Conservation (phyloP, 2,797 vertebrate species). For the Chelon auratus region DNA sequence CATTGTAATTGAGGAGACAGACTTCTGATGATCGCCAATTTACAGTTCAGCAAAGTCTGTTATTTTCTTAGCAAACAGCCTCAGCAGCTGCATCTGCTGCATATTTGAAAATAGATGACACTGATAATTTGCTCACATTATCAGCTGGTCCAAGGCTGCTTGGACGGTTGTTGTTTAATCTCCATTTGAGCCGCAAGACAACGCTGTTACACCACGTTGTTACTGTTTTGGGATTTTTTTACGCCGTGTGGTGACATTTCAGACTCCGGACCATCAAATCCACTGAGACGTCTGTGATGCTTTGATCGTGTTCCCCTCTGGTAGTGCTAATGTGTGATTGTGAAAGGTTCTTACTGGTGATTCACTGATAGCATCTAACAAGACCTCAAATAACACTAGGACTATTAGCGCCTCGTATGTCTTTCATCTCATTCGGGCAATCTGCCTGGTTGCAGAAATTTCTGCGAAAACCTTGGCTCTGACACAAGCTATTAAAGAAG, state of each 20-base stretch:
- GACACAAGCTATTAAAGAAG: conserved; percentile 14
- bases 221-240: conserved; percentile 13
- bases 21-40: conserved; percentile 27
- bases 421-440: conserved; percentile 44
- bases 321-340: conserved; percentile 18
- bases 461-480: conserved; percentile 30
- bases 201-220: not conserved
- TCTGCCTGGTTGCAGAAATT: conserved; percentile 31
- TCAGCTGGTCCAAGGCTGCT: conserved; percentile 1
- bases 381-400: conserved; percentile 34
- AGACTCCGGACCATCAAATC: conserved; percentile 24
- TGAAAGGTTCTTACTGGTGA: conserved; percentile 34
- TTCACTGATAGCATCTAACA: conserved; percentile 29
- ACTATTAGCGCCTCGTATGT: conserved; percentile 28
- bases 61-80: conserved; percentile 27
- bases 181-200: no score
- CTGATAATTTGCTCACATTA: conserved; percentile 21
- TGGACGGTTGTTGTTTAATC: no score
- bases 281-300: conserved; percentile 7
- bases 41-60: conserved; percentile 32
- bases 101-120: conserved; percentile 20
- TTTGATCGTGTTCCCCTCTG: conserved; percentile 42
- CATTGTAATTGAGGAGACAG: conserved; percentile 33
- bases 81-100: conserved; percentile 35
- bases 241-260: conserved; percentile 24